A percentile compares a stretch with the other conserved stretches of the same genome.
Evolutionary conservation across 2,113 vertebrate genomes (phyloP).

Genomic region (Hypocryptadius cinnamomeus): DNA sequence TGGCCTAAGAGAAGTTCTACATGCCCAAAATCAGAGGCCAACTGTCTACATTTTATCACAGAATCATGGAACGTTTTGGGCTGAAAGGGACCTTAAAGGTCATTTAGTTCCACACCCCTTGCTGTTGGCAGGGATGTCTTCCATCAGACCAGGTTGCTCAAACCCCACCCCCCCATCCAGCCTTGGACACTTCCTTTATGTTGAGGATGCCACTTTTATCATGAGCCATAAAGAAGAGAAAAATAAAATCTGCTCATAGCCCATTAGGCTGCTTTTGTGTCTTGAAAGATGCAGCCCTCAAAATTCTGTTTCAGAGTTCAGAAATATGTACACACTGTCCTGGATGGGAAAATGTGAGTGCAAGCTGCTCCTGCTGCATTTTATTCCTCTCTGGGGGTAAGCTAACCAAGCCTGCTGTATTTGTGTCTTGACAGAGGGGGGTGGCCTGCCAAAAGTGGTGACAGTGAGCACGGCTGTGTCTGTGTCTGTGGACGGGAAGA

Average conservation of each 20-base stretch:
- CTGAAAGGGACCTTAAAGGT: background rate
- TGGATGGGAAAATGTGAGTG: background rate
- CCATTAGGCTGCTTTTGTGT: background rate
- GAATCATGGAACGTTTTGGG: background rate
- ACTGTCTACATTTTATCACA: background rate
- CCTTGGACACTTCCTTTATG: background rate
- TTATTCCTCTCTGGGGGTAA: background rate
- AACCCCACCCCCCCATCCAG: background rate
- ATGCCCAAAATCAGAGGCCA: background rate
- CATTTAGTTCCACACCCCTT: background rate
- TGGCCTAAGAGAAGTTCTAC: background rate
- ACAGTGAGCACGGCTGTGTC: conserved; percentile 82
- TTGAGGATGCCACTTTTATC: background rate
- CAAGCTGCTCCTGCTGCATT: background rate
- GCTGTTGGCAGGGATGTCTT: background rate
- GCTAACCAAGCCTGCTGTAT: background rate
- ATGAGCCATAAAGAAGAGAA: background rate
- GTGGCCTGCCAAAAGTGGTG: conserved; percentile 60
- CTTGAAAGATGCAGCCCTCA: background rate
- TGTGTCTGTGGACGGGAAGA: conserved; percentile 83
- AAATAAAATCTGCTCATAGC: background rate
- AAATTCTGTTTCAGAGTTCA: background rate
- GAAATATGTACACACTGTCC: background rate
- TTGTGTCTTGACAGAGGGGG: conserved; percentile 70
- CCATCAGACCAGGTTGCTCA: background rate